phyloP scores from a whole-genome alignment of 2,113 vertebrate species.

The Saguinus midas region DNA sequence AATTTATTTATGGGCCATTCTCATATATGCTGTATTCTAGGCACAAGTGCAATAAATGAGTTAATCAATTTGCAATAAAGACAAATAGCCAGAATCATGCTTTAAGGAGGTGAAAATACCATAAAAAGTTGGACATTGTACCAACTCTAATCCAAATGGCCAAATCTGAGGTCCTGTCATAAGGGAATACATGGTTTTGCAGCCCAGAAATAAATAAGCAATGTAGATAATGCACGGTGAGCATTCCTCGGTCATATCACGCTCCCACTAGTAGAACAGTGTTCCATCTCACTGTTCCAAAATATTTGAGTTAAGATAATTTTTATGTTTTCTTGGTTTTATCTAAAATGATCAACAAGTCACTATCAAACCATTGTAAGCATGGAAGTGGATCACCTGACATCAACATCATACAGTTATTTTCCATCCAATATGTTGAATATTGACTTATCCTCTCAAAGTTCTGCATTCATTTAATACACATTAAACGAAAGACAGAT shows the following conservation, averaged over 20 bases:
- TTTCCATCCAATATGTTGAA: background rate
- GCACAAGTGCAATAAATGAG: background rate
- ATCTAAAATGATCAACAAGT: background rate
- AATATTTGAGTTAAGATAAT: background rate
- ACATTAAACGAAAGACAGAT: background rate
- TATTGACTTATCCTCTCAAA: background rate
- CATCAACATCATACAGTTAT: background rate
- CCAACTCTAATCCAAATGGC: background rate
- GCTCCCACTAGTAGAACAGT: background rate
- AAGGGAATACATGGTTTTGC: background rate
- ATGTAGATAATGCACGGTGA: background rate
- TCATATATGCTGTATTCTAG: constrained; percentile 28
- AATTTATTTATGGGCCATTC: constrained; percentile 9
- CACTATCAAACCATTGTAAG: background rate
- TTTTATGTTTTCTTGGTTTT: background rate
- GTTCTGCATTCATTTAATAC: background rate
- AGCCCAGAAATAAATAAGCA: background rate
- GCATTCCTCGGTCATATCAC: background rate
- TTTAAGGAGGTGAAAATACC: constrained; percentile 9
- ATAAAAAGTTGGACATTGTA: background rate
- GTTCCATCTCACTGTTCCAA: background rate
- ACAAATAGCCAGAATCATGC: background rate
- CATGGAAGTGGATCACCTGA: background rate
- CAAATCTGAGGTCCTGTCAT: background rate
- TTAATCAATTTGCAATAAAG: constrained; percentile 32